Evolutionary conservation across 1,140 invertebrate species (phyloP), one percentile per base, ranked within the genome.

Genomic region (Pseudomyrmex cubaensis): DNA sequence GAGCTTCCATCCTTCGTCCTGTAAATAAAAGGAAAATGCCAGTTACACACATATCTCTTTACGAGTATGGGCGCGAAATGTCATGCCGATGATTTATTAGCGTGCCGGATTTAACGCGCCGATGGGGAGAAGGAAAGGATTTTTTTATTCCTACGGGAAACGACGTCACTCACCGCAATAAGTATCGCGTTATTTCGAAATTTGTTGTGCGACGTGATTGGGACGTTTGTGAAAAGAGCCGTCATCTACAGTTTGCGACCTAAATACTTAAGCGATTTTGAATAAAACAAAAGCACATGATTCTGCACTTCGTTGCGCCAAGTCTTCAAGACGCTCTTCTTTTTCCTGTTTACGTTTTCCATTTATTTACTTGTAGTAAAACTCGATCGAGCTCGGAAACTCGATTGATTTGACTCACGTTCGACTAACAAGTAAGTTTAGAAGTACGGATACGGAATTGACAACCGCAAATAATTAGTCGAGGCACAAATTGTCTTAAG

Each of bases 1-100:
- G 85, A 99, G 94, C 94, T 99, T 99, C 98, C 97, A 98, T 89
- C 97, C 97, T 93, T 98, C 97, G 93, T 98, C 97, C 97, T 98
- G 93, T 94, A 94, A 84, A 84, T 61, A 64, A 83, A 12, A 88
- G 22, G 20, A 54, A 22, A 69, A 25, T 20, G 10, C 20, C 46
- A 17, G 44, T 88, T 84, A 84, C 35, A 52, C 2, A 13, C 50
- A 52, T 35, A 62, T 25, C 17, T 52, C 35, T 46, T 50, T 44
- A 13, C 25, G 20, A 15, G 22, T 9, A 54, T n/a, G 54, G 15
- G 2, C 13, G 20, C 50, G 17, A 74, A 50, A 20, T 56, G 35
- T 66, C 12, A 54, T 44, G 50, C 20, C 22, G 13, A 0, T 73
- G 46, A 77, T 56, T 69, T 44, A 67, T 57, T 57, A n/a, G 7